phyloP scores from a whole-genome alignment of 2,888 invertebrate species.

The Thymelicus acteon region DNA sequence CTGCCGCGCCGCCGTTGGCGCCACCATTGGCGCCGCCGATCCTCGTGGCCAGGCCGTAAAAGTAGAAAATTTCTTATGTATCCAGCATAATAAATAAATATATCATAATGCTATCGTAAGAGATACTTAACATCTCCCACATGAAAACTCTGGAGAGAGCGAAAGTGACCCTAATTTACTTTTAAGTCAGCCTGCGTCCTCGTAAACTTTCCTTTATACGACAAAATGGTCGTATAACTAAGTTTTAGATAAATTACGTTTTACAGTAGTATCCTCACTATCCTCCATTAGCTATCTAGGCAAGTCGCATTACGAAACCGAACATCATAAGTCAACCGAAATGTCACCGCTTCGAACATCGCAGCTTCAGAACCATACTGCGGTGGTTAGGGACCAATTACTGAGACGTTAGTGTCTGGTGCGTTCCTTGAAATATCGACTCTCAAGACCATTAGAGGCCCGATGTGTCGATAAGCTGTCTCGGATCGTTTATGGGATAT shows the following conservation, averaged over 20 bases:
- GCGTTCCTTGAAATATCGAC: constrained; percentile 74
- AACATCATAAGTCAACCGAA: constrained; percentile 39
- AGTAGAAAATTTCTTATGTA: too few species aligned
- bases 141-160: neutral
- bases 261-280: constrained; percentile 1
- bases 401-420: constrained; percentile 57
- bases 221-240: neutral
- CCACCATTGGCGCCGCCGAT: too few species aligned
- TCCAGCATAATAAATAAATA: too few species aligned
- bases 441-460: constrained; percentile 74
- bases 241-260: neutral
- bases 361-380: constrained; percentile 45
- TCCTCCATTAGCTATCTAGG: constrained; percentile 4
- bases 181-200: neutral
- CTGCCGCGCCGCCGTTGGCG: too few species aligned
- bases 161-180: neutral
- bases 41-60: too few species aligned
- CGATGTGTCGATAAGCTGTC: constrained; percentile 70
- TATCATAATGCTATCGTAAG: too few species aligned
- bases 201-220: constrained; percentile 10
- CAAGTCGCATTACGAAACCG: constrained; percentile 7
- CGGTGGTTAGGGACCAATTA: constrained; percentile 67
- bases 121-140: too few species aligned
- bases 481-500: constrained; percentile 67
- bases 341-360: constrained; percentile 19